A percentile compares a stretch with the other conserved stretches of the same genome.
phyloP scores from a whole-genome alignment of 2,797 vertebrate genomes.

The Champsocephalus esox region DNA sequence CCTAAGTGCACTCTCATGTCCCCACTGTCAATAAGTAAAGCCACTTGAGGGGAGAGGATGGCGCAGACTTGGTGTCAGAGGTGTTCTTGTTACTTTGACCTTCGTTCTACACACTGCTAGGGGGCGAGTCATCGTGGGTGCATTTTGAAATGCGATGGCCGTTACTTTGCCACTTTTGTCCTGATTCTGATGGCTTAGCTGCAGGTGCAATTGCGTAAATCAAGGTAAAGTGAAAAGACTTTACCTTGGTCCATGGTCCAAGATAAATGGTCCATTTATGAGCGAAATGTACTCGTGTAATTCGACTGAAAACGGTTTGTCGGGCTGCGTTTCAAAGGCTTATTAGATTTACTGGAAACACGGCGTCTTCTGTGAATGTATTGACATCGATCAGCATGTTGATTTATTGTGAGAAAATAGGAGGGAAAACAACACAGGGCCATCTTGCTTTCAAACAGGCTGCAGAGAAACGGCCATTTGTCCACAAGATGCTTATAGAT shows the following conservation, averaged over 20 bases:
- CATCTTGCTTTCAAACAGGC: not conserved
- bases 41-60: slow-evolving; percentile 5
- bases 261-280: not conserved
- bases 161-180: not conserved
- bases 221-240: not conserved
- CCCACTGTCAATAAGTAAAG: slow-evolving; percentile 1
- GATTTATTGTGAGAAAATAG: not conserved
- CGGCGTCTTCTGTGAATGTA: not conserved
- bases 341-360: not conserved
- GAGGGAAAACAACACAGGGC: not conserved
- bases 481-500: not conserved
- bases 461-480: not conserved
- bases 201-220: not conserved
- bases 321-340: not conserved
- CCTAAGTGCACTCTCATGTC: slow-evolving; percentile 43
- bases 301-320: not conserved
- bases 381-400: not conserved
- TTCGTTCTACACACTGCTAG: slow-evolving; percentile 4
- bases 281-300: not conserved
- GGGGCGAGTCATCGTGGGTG: not conserved
- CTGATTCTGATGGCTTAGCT: not conserved
- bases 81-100: slow-evolving; percentile 2
- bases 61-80: slow-evolving; percentile 5
- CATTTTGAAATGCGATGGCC: not conserved
- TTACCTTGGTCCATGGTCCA: too few species aligned